Evolutionary conservation across 1,140 invertebrate species (phyloP), one percentile per base, ranked within the genome.

Genomic region (Sycobia sp.): DNA sequence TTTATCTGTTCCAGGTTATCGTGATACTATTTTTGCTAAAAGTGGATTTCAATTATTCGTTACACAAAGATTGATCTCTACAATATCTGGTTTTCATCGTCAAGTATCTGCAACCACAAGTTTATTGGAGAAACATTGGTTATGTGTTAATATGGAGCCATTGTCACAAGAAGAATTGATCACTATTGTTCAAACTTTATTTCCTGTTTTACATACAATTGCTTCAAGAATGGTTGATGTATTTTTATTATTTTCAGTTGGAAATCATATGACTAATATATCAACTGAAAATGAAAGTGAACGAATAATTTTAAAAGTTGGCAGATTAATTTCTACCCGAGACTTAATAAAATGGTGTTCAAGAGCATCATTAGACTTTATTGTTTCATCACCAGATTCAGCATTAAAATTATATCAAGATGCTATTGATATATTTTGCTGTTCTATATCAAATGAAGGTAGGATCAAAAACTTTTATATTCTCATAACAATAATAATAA

Each of bases 341-440:
- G 96, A 98, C 86, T 84, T 98, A 11, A 88, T 98, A 61, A 97
- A 97, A 79, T 95, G 95, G 89, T 97, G 95, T 74, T 82, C 86
- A 13, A 85, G 96, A 72, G 87, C 93, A 9, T 82, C 87, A 20
- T 76, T 86, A 13, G 86, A 90, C 70, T 95, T 93, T 77, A 84
- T 91, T 69, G 86, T 91, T 1, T 86, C 87, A 0, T 90, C 89
- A 34, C 81, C 87, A n/a, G 86, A 88, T 47, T 89, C 90, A 5
- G 89, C 88, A 4, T 81, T 91, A 22, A 89, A 89, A 76, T 87
- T 95, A 2, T 88, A 95, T 58, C 91, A 95, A 81, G 91, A 97
- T 83, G 94, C 94, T 0, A 86, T 96, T 22, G 95, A 97, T 80
- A 89, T 96, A 68, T 98, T 97, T 77, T 91, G 90, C 68, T 90